Evolutionary conservation across 35 echinoderm and acorn worm genomes (phyloP), one percentile per base, ranked within the genome.

Genomic region (Stichopus chloronotus): DNA sequence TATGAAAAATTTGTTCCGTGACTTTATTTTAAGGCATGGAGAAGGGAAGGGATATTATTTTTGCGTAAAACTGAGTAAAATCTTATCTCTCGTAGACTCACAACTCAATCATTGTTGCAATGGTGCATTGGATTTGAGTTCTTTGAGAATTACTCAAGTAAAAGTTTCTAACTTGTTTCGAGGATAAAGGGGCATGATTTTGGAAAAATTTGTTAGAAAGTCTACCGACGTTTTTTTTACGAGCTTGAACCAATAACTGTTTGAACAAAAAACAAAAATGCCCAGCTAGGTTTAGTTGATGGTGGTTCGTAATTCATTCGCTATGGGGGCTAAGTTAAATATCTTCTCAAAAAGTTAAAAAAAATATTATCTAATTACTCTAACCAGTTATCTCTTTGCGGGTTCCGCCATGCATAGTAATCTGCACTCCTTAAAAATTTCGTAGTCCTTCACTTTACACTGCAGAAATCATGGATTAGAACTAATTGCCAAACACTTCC

Each of bases 31-130:
- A 43, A 43, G 30, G 30, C 30, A 43, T 43, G 30, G 30, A 43
- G 30, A 43, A 43, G 30, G 30, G 30, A 43, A 43, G 30, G 30
- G 30, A 43, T 43, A 43, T 43, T 43, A 77, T 77, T 77, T 19
- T 77, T 8, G 72, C 72, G 72, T 77, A 19, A 77, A 77, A 77
- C 17, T 77, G 72, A 77, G 72, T 77, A 77, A 77, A 77, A 0
- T 25, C 72, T 77, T 77, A 77, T 77, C 72, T 77, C 72, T 77
- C 17, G 72, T 77, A 77, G 72, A 77, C 8, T 77, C 72, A 77
- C 72, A 77, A 77, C 17, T 25, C 72, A 77, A 17, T 43, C 30
- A 43, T 43, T 43, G 30, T 43, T 43, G 30, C 30, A 43, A 43
- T 43, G 30, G 30, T 1, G 30, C 30, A 43, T 43, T 43, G 30